Percentiles rank a stretch among this genome's conserved stretches.
Evolutionary conservation across 2,888 invertebrate species (phyloP).

Genomic region (Trypoxylon attenuatum): DNA sequence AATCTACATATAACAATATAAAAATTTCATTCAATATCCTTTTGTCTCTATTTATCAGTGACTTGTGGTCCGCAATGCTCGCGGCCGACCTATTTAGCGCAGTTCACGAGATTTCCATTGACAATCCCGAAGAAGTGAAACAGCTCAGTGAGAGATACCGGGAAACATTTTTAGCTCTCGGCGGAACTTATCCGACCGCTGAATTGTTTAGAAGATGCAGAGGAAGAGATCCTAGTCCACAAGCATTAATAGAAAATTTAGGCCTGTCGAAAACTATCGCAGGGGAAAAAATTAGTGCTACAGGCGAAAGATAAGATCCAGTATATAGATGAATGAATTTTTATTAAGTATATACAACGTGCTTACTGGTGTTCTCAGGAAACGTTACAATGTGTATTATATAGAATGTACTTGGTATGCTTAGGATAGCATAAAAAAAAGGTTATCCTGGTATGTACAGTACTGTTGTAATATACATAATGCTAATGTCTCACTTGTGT

Average conservation of each 20-base stretch:
- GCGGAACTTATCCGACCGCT: slow-evolving; percentile 87
- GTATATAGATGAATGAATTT: neutral
- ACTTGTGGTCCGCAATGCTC: slow-evolving; percentile 90
- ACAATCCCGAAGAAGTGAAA: slow-evolving; percentile 76
- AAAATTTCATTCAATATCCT: no score
- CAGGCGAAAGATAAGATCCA: neutral
- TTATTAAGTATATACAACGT: neutral
- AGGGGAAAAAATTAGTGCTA: neutral
- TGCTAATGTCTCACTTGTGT: neutral
- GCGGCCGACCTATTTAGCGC: slow-evolving; percentile 93
- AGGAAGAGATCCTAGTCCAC: slow-evolving; percentile 92
- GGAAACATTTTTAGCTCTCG: slow-evolving; percentile 88
- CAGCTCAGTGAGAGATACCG: slow-evolving; percentile 84
- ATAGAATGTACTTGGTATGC: no score
- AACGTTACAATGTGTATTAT: neutral
- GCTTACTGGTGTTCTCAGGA: no score
- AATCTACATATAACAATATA: neutral
- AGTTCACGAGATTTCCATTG: slow-evolving; percentile 81
- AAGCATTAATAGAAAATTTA: slow-evolving; percentile 83
- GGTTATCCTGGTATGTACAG: no score
- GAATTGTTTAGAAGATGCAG: slow-evolving; percentile 93
- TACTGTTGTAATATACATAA: neutral
- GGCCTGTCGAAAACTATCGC: slow-evolving; percentile 71
- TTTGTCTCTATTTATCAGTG: slow-evolving; percentile 77
- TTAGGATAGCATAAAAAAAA: no score